A percentile compares a stretch with the other conserved stretches of the same genome.
Conservation (phyloP, 2,113 vertebrate genomes). For the Tychaedon coryphoeus region DNA sequence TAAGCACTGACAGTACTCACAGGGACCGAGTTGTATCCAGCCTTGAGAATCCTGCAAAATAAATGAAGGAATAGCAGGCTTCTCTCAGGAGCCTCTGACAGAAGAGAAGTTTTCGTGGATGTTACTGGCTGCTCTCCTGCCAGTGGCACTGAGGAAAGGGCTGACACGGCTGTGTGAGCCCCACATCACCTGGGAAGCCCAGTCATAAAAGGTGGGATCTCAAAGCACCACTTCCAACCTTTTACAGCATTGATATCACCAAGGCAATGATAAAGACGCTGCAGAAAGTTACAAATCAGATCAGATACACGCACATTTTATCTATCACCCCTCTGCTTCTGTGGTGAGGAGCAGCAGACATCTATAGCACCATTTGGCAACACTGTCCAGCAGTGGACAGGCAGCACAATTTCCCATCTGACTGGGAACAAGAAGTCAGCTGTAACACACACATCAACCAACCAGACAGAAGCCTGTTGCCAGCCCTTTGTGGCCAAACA, state of each 20-base stretch:
- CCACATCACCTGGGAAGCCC: neutral
- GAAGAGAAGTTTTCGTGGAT: neutral
- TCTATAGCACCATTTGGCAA: neutral
- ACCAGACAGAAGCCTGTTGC: neutral
- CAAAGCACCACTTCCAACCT: neutral
- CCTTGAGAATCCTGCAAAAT: neutral
- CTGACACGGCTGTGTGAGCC: fast-evolving
- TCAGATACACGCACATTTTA: neutral
- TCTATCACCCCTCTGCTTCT: neutral
- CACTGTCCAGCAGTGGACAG: neutral
- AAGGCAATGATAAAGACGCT: neutral
- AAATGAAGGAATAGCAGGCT: neutral
- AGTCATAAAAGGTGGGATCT: neutral
- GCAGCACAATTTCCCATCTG: neutral
- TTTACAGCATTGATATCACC: neutral
- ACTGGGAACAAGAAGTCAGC: neutral
- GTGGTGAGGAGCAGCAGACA: neutral
- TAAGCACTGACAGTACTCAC: fast-evolving
- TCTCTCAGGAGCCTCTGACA: neutral
- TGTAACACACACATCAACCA: neutral
- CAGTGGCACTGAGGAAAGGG: neutral
- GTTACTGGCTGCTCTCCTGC: neutral
- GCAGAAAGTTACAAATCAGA: neutral
- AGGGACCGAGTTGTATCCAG: neutral
- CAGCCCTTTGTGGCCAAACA: neutral